These are phyloP conservation scores for Trachemys scripta DNA, from an alignment of 2,113 vertebrate species.

Conservation along the genomic window DNA sequence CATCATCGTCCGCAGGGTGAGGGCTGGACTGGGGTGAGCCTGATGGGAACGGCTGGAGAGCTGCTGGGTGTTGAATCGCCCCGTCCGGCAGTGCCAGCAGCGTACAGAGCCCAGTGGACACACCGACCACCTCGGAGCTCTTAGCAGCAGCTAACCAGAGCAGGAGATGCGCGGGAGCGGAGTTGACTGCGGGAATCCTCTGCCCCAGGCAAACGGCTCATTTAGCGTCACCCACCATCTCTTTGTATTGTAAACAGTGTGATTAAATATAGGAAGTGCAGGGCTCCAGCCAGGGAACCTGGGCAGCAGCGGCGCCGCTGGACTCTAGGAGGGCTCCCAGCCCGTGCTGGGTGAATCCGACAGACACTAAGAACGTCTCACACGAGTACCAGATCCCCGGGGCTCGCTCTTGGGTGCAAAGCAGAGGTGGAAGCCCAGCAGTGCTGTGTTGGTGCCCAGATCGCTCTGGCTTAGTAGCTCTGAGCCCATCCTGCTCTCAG, in stretches of 20 bases:
- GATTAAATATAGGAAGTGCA: not conserved
- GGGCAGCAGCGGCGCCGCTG: not conserved
- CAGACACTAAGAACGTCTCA: not conserved
- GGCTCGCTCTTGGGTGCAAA: not conserved
- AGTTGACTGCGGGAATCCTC: not conserved
- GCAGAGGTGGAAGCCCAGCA: not conserved
- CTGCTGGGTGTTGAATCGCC: not conserved
- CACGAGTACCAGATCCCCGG: not conserved
- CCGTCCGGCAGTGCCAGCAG: too few relatives aligned
- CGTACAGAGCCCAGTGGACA: not conserved
- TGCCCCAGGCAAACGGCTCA: not conserved
- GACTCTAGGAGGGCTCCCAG: not conserved
- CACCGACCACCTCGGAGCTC: not conserved
- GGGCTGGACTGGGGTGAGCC: not conserved
- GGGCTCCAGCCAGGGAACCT: not conserved
- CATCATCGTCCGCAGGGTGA: not conserved
- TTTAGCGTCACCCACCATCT: not conserved
- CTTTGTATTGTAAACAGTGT: not conserved
- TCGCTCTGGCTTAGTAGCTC: not conserved
- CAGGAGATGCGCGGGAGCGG: not conserved
- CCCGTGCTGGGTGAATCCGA: not conserved
- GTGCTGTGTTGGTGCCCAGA: not conserved
- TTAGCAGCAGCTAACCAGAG: not conserved
- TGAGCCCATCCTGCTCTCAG: not conserved
- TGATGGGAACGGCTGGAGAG: not conserved